Conservation (phyloP, 2,113 vertebrate genomes). For the Oreamnos americanus region DNA sequence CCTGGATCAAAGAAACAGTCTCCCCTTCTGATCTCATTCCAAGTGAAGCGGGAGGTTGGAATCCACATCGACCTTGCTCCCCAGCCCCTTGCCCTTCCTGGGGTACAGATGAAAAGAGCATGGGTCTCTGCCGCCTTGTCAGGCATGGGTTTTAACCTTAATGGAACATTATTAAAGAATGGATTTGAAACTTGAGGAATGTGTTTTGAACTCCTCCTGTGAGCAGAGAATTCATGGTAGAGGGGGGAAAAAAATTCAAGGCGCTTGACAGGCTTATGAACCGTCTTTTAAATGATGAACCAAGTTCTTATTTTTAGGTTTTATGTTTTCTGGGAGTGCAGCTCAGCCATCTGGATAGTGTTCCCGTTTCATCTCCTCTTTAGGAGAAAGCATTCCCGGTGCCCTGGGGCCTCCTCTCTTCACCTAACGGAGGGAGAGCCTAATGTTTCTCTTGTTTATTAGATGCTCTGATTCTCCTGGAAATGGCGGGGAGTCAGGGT, state of each 20-base stretch:
- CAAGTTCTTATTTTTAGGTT: background rate
- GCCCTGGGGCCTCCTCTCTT: background rate
- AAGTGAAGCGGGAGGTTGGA: constrained; percentile 65
- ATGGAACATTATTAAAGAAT: constrained; percentile 64
- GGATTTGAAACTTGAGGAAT: constrained; percentile 58
- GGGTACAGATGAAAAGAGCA: constrained; percentile 70
- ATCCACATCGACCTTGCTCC: constrained; percentile 67
- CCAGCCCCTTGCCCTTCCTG: constrained; percentile 29
- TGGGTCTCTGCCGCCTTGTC: constrained; percentile 55
- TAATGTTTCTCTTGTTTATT: background rate
- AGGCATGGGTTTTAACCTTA: constrained; percentile 64
- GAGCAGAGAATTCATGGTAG: constrained; percentile 11
- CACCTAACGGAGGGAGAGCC: background rate
- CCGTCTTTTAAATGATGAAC: background rate
- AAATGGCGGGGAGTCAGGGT: background rate
- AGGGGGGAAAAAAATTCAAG: background rate
- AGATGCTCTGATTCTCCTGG: background rate
- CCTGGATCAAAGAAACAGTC: constrained; percentile 64
- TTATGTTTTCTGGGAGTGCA: background rate
- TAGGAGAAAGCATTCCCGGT: background rate
- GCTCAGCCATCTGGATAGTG: background rate
- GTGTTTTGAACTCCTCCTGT: constrained; percentile 60
- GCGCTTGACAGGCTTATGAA: background rate
- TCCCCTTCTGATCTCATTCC: constrained; percentile 71
- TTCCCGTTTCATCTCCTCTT: background rate